Percentiles rank a stretch among this genome's conserved stretches.
phyloP scores from a whole-genome alignment of 2,797 vertebrate species.

The Xenentodon cancila region DNA sequence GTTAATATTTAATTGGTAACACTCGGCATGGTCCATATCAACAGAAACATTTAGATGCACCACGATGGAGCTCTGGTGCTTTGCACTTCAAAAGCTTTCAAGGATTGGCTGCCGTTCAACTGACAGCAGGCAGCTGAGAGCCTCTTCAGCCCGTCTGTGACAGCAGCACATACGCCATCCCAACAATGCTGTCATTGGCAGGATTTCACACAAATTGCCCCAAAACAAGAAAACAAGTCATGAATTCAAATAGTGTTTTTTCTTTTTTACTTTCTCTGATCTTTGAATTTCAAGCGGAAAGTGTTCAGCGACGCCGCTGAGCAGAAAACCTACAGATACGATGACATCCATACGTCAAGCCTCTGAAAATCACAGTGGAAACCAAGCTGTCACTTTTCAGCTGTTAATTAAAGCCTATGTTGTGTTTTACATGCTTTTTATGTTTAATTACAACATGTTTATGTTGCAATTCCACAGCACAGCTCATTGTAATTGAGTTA shows the following conservation, averaged over 20 bases:
- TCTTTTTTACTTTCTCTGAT: background rate
- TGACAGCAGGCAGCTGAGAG: conserved; percentile 73
- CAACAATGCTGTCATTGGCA: conserved; percentile 14
- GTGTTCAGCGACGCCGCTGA: background rate
- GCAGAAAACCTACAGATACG: conserved; percentile 15
- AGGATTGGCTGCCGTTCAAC: conserved; percentile 57
- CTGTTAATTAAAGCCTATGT: conserved; percentile 43
- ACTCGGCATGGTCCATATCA: conserved; percentile 13
- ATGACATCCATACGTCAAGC: conserved; percentile 15
- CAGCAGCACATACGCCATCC: conserved; percentile 8
- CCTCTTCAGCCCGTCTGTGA: conserved; percentile 50
- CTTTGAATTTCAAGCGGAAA: conserved; percentile 10
- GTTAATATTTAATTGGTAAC: conserved; percentile 19
- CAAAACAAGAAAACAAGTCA: conserved; percentile 37
- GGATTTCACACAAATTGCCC: conserved; percentile 34
- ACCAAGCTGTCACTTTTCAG: conserved; percentile 26
- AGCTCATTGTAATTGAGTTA: conserved; percentile 55
- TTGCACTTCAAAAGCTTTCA: conserved; percentile 73
- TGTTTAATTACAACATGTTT: too few relatives aligned
- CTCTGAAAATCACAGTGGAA: conserved; percentile 33
- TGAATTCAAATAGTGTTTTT: background rate
- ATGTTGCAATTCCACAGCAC: conserved; percentile 35
- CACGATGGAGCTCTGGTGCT: conserved; percentile 46
- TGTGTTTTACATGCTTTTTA: too few relatives aligned
- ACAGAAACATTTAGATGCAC: conserved; percentile 43